Percentiles rank a stretch among this genome's conserved stretches.
Evolutionary conservation across 2,113 vertebrate species (phyloP).

Genomic region (Chiloscyllium plagiosum): DNA sequence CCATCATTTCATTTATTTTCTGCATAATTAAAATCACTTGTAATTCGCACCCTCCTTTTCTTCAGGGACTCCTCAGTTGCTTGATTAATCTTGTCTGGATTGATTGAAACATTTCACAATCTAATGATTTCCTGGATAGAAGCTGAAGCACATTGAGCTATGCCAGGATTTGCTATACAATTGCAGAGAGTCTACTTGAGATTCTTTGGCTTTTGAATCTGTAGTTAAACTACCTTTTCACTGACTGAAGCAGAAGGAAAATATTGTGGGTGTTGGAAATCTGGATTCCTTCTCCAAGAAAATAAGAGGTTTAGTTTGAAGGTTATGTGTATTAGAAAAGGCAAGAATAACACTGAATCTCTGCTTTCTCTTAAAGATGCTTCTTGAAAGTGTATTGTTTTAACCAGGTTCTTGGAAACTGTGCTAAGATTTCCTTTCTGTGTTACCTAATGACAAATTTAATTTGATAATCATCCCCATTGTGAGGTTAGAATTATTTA

Average conservation of each 20-base stretch:
- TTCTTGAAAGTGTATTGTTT: no score
- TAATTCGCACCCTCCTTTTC: not conserved
- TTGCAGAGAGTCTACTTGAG: not conserved
- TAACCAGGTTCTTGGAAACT: not conserved
- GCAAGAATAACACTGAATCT: not conserved
- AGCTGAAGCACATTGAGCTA: not conserved
- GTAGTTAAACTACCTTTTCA: not conserved
- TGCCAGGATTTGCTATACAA: not conserved
- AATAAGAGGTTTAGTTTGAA: not conserved
- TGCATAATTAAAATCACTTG: not conserved
- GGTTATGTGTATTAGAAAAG: not conserved
- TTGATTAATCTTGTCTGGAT: not conserved
- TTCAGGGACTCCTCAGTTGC: not conserved
- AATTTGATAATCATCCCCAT: not conserved
- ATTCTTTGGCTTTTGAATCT: not conserved
- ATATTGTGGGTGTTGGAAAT: not conserved
- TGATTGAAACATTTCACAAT: not conserved
- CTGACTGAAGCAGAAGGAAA: not conserved
- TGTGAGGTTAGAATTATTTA: not conserved
- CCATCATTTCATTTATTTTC: not conserved
- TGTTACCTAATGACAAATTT: not conserved
- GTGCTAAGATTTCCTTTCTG: no score
- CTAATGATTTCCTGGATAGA: not conserved
- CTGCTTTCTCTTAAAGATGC: not conserved
- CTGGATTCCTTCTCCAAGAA: not conserved